Conservation (phyloP, 2,888 invertebrate species). For the Aphidius colemani region DNA sequence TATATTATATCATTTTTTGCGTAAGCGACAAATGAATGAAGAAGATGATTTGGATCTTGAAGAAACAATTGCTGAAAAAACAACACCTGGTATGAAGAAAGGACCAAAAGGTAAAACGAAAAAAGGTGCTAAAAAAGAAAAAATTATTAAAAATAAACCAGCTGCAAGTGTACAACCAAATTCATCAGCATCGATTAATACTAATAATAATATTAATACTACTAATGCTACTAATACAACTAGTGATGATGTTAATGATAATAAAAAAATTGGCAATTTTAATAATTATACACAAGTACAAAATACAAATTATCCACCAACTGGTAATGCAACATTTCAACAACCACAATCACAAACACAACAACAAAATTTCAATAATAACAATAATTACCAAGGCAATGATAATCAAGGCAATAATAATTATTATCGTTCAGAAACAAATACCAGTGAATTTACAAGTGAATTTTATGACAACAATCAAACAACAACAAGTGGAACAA, state of each 20-base stretch:
- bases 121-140: slow-evolving; percentile 50
- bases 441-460: not conserved
- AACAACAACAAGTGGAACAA: slow-evolving; percentile 25
- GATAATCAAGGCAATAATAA: slow-evolving; percentile 5
- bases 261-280: slow-evolving; percentile 42
- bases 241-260: slow-evolving; percentile 40
- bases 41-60: slow-evolving; percentile 82
- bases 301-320: slow-evolving; percentile 44
- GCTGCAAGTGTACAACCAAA: slow-evolving; percentile 64
- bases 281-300: slow-evolving; percentile 42
- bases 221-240: too few species aligned
- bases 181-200: slow-evolving; percentile 42
- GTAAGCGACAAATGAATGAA: slow-evolving; percentile 78
- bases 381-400: not conserved
- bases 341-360: not conserved
- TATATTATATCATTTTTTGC: slow-evolving; percentile 84
- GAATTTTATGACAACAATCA: not conserved
- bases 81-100: slow-evolving; percentile 53
- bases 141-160: slow-evolving; percentile 61
- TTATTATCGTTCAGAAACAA: not conserved
- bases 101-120: slow-evolving; percentile 58
- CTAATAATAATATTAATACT: slow-evolving; percentile 36
- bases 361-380: slow-evolving; percentile 9
- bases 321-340: slow-evolving; percentile 28
- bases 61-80: slow-evolving; percentile 69